Percentiles rank a stretch among this genome's conserved stretches.
phyloP scores from a whole-genome alignment of 2,113 vertebrate species.

The Hepsetus odoe region DNA sequence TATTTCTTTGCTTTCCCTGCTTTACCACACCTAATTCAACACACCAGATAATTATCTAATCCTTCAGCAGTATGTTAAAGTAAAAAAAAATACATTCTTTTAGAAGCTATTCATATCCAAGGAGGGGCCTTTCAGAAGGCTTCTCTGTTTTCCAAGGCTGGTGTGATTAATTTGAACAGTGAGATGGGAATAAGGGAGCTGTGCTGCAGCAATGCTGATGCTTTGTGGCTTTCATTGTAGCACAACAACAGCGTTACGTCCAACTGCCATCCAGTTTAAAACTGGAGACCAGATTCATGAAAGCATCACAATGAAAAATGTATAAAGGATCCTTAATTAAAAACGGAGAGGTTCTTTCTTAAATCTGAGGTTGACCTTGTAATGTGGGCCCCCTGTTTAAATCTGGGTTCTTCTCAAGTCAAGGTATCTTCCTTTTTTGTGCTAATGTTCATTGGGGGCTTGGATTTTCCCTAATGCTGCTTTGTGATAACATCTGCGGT shows the following conservation, averaged over 20 bases:
- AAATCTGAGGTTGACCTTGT: no score
- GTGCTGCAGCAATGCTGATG: background rate
- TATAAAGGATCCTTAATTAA: background rate
- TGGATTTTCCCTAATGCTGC: no score
- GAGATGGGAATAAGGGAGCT: background rate
- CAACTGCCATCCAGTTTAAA: background rate
- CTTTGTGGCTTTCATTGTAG: background rate
- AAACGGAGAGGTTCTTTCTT: no score
- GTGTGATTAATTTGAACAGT: conserved; percentile 6
- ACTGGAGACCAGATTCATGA: background rate
- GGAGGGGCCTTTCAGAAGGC: background rate
- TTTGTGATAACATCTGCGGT: no score
- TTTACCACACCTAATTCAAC: conserved; percentile 14
- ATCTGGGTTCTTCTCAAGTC: no score
- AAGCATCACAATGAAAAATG: no score
- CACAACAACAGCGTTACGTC: background rate
- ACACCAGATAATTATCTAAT: background rate
- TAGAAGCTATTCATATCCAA: background rate
- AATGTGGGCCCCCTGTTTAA: no score
- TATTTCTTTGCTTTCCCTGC: background rate
- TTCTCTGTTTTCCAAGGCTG: background rate
- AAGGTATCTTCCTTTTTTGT: no score
- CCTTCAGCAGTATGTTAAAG: background rate
- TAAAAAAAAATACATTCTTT: background rate
- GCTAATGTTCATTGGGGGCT: no score